phyloP scores from a whole-genome alignment of 2,797 vertebrate species.

The Ataeniobius toweri region DNA sequence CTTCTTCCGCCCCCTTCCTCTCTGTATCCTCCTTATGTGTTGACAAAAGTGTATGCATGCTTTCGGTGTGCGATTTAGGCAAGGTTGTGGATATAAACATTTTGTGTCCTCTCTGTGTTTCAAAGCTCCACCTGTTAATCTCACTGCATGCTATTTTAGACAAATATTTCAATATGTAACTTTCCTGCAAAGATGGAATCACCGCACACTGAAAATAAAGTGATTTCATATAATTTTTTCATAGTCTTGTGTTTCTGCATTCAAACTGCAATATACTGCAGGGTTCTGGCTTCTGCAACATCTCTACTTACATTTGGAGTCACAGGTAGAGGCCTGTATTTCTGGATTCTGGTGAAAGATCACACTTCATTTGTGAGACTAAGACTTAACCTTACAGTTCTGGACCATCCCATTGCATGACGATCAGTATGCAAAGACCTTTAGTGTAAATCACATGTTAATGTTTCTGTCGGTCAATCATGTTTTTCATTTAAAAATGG shows the following conservation, averaged over 20 bases:
- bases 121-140: slow-evolving; percentile 83
- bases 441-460: slow-evolving; percentile 61
- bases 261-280: slow-evolving; percentile 24
- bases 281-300: slow-evolving; percentile 19
- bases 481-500: slow-evolving; percentile 59
- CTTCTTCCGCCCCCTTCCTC: slow-evolving; percentile 46
- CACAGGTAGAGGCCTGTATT: slow-evolving; percentile 20
- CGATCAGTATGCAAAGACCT: slow-evolving; percentile 56
- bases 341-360: slow-evolving; percentile 21
- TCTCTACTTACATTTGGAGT: slow-evolving; percentile 14
- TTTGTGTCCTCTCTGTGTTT: slow-evolving; percentile 84
- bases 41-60: slow-evolving; percentile 86
- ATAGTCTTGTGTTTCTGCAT: slow-evolving; percentile 78
- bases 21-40: slow-evolving; percentile 65
- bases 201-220: slow-evolving; percentile 90
- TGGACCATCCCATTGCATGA: slow-evolving; percentile 46
- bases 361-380: slow-evolving; percentile 31
- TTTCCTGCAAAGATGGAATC: slow-evolving; percentile 92
- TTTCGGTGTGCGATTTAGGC: slow-evolving; percentile 79
- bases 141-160: slow-evolving; percentile 91
- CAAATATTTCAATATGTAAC: slow-evolving; percentile 83
- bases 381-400: slow-evolving; percentile 25
- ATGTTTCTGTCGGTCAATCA: slow-evolving; percentile 57
- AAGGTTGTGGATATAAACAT: slow-evolving; percentile 80
- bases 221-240: slow-evolving; percentile 86